Evolutionary conservation across 2,113 vertebrate species (phyloP).

Genomic region (Bettongia penicillata): DNA sequence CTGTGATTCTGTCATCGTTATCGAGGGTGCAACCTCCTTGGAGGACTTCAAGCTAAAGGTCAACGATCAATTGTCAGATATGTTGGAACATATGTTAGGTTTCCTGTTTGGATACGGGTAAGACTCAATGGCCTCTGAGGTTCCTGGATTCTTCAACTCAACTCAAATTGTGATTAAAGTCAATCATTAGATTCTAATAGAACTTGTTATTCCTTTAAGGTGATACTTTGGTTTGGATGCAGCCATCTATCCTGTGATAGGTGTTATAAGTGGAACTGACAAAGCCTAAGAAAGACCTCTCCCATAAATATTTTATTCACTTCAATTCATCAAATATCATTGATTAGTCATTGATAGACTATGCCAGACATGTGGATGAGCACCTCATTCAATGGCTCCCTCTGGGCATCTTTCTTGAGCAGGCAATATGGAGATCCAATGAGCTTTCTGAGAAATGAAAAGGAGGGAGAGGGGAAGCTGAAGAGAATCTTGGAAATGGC

Average conservation of each 20-base stretch:
- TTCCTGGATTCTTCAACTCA: background rate
- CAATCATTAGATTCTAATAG: slow-evolving; percentile 77
- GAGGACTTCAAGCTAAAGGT: background rate
- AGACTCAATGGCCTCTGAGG: background rate
- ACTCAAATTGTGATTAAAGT: slow-evolving; percentile 58
- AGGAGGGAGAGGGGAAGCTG: background rate
- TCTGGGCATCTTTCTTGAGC: background rate
- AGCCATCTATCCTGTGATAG: slow-evolving; percentile 78
- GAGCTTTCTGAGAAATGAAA: background rate
- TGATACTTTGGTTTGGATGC: slow-evolving; percentile 83
- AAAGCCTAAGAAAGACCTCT: slow-evolving; percentile 74
- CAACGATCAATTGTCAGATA: background rate
- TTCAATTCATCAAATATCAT: background rate
- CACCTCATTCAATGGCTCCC: background rate
- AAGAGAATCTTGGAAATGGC: background rate
- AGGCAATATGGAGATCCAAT: background rate
- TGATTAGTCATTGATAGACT: background rate
- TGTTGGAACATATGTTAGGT: background rate
- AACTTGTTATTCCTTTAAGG: slow-evolving; percentile 79
- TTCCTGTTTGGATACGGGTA: background rate
- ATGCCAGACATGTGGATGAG: background rate
- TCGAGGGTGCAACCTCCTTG: background rate
- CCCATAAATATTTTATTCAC: slow-evolving; percentile 22
- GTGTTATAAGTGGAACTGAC: slow-evolving; percentile 67
- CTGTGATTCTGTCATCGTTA: background rate